Evolutionary conservation across 2,113 vertebrate species (phyloP).

Genomic region (Xenus cinereus): DNA sequence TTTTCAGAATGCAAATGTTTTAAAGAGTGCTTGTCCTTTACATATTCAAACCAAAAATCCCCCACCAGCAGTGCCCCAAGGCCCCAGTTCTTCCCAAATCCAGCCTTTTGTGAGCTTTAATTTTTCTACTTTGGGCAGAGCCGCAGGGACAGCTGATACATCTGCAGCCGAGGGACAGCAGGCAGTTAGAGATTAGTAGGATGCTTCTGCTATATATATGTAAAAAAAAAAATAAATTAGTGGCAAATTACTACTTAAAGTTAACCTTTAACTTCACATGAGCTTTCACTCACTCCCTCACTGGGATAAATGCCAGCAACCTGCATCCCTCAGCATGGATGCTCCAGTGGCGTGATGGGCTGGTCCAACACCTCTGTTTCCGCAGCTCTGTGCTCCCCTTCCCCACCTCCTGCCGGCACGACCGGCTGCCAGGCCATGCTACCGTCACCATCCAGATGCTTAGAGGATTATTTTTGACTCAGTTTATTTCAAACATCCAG

Average conservation of each 20-base stretch:
- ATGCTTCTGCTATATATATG: not conserved
- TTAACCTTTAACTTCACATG: not conserved
- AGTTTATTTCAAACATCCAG: not conserved
- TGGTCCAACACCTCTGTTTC: not conserved
- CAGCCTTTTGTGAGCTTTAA: not conserved
- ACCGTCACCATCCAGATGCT: not conserved
- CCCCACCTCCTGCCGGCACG: accelerated
- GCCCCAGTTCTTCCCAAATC: not conserved
- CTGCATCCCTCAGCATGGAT: not conserved
- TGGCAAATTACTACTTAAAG: not conserved
- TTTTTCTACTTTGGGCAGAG: not conserved
- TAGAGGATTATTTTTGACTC: not conserved
- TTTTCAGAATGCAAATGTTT: not conserved
- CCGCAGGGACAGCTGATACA: not conserved
- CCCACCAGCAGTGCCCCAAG: not conserved
- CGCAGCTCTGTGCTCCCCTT: not conserved
- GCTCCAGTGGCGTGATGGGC: accelerated
- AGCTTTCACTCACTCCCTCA: not conserved
- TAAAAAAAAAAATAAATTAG: not conserved
- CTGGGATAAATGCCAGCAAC: not conserved
- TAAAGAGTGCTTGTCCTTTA: not conserved
- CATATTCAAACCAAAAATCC: not conserved
- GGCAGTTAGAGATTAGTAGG: not conserved
- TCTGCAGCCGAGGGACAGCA: not conserved
- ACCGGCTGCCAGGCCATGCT: not conserved